Evolutionary conservation across 2,888 invertebrate genomes (phyloP), one percentile per base, ranked within the genome.

Genomic region (Ametastegia equiseti): DNA sequence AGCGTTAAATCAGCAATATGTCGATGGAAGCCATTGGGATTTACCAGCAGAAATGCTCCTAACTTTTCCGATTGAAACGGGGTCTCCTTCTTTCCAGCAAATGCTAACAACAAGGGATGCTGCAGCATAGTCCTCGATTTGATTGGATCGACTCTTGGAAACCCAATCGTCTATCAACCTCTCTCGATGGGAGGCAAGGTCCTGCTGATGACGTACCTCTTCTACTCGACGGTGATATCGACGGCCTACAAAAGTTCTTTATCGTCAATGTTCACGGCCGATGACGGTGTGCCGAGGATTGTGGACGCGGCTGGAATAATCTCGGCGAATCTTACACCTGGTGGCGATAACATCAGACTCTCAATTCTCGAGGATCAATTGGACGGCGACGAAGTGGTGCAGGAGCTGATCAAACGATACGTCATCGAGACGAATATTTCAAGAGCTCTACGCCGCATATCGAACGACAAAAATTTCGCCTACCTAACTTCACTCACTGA

Each of bases 191-290:
- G 39, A 27, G n/a, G 39, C 13, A 36, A 42, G 42, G n/a, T 23
- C 9, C 39, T 78, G 39, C 57, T 60, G 27, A 60, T 39, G 5
- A 23, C n/a, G 7, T 78, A 39, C 39, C 5, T 78, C 27, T 60
- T 15, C 23, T 78, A 78, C 45, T 15, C 77, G 6, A 39, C 13
- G 60, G 57, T 78, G 3, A 78, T 60, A 33, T 60, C 60, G 15
- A 78, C 77, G 45, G 77, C 60, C n/a, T 78, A 78, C 39, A 78
- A 60, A 27, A 78, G 39, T 15, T 78, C 77, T 15, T 19, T 78
- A 11, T 23, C 77, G 2, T 78, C 77, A 4, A n/a, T 60, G 13
- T 30, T 78, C 1, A 60, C 60, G n/a, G 27, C 30, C 2, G 60
- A 23, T 4, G 30, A 27, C n/a, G 2, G n/a, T 15, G 60, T 2